These are phyloP conservation scores for Pluvialis apricaria DNA, from an alignment of 2,113 vertebrate species.

Conservation along the genomic window DNA sequence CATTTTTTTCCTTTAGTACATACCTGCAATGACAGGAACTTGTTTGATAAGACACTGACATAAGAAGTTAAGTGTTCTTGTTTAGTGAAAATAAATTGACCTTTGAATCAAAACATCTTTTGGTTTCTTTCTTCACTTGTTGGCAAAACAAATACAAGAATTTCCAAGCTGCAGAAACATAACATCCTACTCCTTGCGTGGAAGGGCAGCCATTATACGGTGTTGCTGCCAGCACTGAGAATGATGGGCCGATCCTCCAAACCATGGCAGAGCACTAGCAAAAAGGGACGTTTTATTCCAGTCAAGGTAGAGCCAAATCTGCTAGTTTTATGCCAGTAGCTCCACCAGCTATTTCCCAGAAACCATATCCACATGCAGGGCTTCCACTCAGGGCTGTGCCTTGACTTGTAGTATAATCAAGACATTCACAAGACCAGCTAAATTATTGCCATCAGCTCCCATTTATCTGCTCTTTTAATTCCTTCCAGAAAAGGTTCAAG, in stretches of 20 bases:
- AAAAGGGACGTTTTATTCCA: background rate
- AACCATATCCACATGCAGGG: background rate
- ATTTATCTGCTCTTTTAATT: slow-evolving; percentile 43
- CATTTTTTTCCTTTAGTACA: slow-evolving; percentile 45
- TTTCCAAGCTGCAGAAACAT: slow-evolving; percentile 4
- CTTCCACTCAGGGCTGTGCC: background rate
- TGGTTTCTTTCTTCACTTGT: slow-evolving; percentile 9
- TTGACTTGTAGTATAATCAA: slow-evolving; percentile 43
- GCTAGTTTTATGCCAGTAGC: background rate
- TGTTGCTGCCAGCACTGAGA: background rate
- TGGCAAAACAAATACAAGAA: slow-evolving; percentile 36
- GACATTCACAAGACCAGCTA: background rate
- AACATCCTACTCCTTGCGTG: background rate
- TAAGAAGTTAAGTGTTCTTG: background rate
- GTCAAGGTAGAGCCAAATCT: background rate
- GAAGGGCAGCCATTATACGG: fast-evolving
- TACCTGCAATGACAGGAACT: slow-evolving; percentile 41
- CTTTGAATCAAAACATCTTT: slow-evolving; percentile 7
- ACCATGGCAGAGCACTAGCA: background rate
- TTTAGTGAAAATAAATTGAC: slow-evolving; percentile 27
- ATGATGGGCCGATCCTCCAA: background rate
- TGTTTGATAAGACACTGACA: slow-evolving; percentile 1
- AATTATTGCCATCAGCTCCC: slow-evolving; percentile 11
- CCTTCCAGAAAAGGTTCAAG: slow-evolving; percentile 33
- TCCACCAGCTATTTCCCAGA: background rate